These are phyloP conservation scores for Drosophila infuscata DNA, from an alignment of 2,888 invertebrate genomes.

Conservation along the genomic window DNA sequence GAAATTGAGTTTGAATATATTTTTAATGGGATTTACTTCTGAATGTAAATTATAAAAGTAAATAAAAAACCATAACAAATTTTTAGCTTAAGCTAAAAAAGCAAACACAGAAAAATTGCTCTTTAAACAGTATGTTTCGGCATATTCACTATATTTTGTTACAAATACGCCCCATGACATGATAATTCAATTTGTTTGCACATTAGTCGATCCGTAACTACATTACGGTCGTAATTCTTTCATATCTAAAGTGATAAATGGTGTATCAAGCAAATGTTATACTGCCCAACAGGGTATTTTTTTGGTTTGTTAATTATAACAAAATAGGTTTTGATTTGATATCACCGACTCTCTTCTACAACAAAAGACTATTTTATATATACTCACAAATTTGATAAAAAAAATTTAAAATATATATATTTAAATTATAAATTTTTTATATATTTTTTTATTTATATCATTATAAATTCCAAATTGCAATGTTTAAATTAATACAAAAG, in stretches of 20 bases:
- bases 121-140: neutral
- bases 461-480: too few species aligned
- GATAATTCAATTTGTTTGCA: constrained; percentile 47
- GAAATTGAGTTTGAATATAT: neutral
- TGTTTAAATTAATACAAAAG: too few species aligned
- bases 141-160: neutral
- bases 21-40: neutral
- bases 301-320: neutral
- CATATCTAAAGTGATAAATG: constrained; percentile 1
- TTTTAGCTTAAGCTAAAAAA: neutral
- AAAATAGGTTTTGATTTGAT: neutral
- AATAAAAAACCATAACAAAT: neutral
- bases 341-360: neutral
- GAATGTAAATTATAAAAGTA: neutral
- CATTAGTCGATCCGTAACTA: constrained; percentile 2
- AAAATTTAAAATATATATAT: too few species aligned
- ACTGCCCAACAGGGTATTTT: neutral
- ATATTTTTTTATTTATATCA: too few species aligned
- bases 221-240: neutral
- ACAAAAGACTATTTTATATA: neutral
- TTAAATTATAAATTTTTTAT: too few species aligned
- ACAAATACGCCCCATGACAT: constrained; percentile 8
- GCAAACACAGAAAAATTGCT: neutral
- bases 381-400: neutral
- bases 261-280: neutral